Evolutionary conservation across 2,797 vertebrate species (phyloP), one percentile per base, ranked within the genome.

Genomic region (Silurus lanzhouensis): DNA sequence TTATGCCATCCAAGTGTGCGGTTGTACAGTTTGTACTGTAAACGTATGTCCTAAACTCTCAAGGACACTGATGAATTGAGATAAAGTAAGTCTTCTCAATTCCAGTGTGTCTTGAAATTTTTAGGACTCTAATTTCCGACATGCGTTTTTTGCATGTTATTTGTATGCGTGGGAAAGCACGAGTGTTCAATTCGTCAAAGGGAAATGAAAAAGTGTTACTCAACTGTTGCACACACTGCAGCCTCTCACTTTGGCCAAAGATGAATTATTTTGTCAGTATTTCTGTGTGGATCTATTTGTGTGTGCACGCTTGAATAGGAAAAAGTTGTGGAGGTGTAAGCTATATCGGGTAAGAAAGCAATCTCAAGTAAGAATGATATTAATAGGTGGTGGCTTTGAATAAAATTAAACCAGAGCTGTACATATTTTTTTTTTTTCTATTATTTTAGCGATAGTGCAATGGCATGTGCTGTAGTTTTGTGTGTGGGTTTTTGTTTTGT

Each of bases 191-290:
- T 79, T 66, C 22, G 58, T 77, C 82, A 81, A 82, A 71, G 71
- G 81, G 27, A 76, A 84, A 83, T 85, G 77, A 83, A 64, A 87
- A 88, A 89, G 91, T 88, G 89, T 86, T 83, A 89, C 72, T 80
- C 79, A 92, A 88, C n/a, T 85, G 77, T 80, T 89, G 87, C 87
- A 88, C 83, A 85, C 84, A 85, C 84, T 84, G 84, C 84, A 83
- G 81, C 64, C 72, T 86, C 90, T 92, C 93, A 76, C 92, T 94
- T 92, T 96, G 96, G 96, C 97, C 97, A 98, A 97, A 98, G 97
- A 97, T 86, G 63, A 77, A 90, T 90, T 92, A 89, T 90, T 91
- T 88, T 93, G 92, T 94, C 92, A 88, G 82, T 85, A 85, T 85
- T 85, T 86, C 57, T 66, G 74, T 72, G 77, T 75, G 63, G 64